Evolutionary conservation across 2,888 invertebrate genomes (phyloP).

Genomic region (Limnephilus marmoratus): DNA sequence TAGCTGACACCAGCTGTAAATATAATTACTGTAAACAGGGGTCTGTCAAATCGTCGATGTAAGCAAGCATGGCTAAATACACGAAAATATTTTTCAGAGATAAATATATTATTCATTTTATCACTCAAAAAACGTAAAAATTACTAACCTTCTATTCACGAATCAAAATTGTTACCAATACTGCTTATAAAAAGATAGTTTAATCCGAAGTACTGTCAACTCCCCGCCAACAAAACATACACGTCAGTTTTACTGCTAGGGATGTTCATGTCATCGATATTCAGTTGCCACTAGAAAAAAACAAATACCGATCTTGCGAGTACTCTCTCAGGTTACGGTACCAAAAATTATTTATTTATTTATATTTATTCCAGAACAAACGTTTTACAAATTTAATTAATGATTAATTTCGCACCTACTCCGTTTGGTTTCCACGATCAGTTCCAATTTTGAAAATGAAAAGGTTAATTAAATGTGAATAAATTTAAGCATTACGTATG

Average conservation of each 20-base stretch:
- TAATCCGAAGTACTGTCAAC: constrained; percentile 6
- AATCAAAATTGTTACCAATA: not conserved
- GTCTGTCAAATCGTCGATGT: not conserved
- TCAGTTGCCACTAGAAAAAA: too few species aligned
- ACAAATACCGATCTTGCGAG: not conserved
- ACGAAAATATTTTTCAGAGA: not conserved
- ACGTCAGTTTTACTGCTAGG: constrained; percentile 24
- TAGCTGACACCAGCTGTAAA: not conserved
- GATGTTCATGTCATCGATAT: not conserved
- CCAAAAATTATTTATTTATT: too few species aligned
- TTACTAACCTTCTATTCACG: not conserved
- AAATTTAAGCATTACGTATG: too few species aligned
- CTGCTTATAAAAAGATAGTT: not conserved
- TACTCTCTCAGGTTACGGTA: too few species aligned
- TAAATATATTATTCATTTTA: not conserved
- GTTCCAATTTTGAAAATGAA: too few species aligned
- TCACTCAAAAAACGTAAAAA: not conserved
- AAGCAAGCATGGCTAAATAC: not conserved
- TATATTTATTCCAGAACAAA: too few species aligned
- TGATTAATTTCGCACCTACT: too few species aligned
- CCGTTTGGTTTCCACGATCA: too few species aligned
- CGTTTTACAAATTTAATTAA: too few species aligned
- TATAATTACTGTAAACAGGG: not conserved
- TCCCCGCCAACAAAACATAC: constrained; percentile 42
- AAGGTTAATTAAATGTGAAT: too few species aligned